These are phyloP conservation scores for Meiosimyza decipiens DNA, from an alignment of 2,888 invertebrate genomes.

Conservation along the genomic window DNA sequence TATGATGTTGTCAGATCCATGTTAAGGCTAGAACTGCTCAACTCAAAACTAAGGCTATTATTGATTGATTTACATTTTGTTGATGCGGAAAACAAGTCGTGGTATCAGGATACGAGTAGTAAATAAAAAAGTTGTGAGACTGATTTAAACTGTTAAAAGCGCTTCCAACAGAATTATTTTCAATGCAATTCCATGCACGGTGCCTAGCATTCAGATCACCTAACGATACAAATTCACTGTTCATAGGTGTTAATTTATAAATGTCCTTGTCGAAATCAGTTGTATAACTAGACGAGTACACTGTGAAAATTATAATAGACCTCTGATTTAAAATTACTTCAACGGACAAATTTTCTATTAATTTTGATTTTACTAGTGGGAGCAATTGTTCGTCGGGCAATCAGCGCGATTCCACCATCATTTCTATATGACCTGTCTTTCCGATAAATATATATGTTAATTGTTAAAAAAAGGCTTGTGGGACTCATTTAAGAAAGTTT, in stretches of 20 bases:
- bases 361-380: slow-evolving; percentile 9
- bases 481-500: neutral
- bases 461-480: neutral
- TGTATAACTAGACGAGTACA: neutral
- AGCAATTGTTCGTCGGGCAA: neutral
- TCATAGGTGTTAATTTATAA: no score
- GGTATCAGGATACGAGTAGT: no score
- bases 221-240: no score
- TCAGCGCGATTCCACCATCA: neutral
- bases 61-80: no score
- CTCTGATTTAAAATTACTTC: neutral
- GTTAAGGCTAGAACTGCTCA: neutral
- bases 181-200: neutral
- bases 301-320: neutral
- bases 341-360: neutral
- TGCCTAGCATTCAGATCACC: neutral
- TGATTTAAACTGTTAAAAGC: no score
- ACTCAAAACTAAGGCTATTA: no score
- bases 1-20: slow-evolving; percentile 2
- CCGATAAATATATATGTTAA: no score
- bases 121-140: no score
- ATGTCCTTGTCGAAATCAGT: neutral
- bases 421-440: neutral
- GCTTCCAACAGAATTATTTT: neutral
- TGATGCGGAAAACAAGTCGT: no score